Conservation (phyloP, 2,797 vertebrate genomes). For the Trachops cirrhosus region DNA sequence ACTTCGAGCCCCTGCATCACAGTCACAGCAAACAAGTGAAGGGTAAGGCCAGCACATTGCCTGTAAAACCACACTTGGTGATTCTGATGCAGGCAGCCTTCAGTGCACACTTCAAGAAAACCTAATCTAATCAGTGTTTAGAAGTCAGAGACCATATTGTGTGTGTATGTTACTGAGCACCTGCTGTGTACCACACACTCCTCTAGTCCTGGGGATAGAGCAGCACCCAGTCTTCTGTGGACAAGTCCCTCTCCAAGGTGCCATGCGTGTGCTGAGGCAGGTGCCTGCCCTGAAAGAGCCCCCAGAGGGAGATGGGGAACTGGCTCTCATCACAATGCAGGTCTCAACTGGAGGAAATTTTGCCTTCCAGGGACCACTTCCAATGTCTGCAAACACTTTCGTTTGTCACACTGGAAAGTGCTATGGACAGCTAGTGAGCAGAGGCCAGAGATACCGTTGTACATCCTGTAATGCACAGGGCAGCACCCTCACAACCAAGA, state of each 20-base stretch:
- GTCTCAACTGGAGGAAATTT: neutral
- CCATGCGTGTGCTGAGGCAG: neutral
- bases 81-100: neutral
- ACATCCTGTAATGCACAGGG: neutral
- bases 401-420: neutral
- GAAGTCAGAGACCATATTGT: neutral
- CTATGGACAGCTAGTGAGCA: neutral
- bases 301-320: too few relatives aligned
- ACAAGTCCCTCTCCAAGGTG: neutral
- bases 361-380: neutral
- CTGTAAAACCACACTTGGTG: neutral
- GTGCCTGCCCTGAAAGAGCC: neutral
- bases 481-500: rapidly evolving
- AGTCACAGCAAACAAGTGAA: neutral
- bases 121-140: neutral
- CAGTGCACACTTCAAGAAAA: neutral
- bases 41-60: neutral
- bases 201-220: neutral
- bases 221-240: neutral
- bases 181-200: neutral
- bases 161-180: neutral
- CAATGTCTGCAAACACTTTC: neutral
- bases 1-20: neutral
- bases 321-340: neutral
- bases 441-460: neutral